phyloP scores from a whole-genome alignment of 2,797 vertebrate species.

The Delichon dasypus region DNA sequence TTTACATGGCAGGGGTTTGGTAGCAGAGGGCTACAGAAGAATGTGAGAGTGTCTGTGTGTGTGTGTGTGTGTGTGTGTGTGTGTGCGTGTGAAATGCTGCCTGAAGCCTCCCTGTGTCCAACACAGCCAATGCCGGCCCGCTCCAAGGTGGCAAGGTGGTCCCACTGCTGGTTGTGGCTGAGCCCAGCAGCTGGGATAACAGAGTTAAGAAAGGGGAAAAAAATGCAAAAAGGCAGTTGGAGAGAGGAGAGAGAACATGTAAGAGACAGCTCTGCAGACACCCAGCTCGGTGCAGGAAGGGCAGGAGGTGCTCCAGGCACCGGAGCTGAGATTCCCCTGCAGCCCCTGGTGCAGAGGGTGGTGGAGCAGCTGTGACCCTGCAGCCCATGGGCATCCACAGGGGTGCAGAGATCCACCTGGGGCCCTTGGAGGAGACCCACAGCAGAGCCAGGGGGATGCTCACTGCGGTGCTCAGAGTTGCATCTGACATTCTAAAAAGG shows the following conservation, averaged over 20 bases:
- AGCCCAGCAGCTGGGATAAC: background rate
- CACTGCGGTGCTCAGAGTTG: background rate
- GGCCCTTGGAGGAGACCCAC: background rate
- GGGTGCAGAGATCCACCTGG: background rate
- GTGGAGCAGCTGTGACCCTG: background rate
- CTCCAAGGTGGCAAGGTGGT: background rate
- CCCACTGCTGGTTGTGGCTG: background rate
- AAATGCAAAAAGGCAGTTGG: background rate
- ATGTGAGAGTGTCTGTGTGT: background rate
- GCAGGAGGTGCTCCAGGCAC: background rate
- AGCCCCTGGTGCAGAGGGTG: accelerated
- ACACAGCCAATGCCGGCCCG: background rate
- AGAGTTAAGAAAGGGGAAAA: background rate
- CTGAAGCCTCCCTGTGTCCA: background rate
- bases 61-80: background rate
- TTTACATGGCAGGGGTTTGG: background rate
- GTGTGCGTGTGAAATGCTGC: background rate
- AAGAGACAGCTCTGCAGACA: background rate
- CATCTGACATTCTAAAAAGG: background rate
- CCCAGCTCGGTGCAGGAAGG: accelerated
- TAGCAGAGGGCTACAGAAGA: background rate
- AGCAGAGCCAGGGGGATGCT: background rate
- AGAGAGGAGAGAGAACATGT: background rate
- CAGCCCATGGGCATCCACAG: accelerated
- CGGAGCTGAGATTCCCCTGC: accelerated